Evolutionary conservation across 2,888 invertebrate species (phyloP).

Genomic region (Microchrysa polita): DNA sequence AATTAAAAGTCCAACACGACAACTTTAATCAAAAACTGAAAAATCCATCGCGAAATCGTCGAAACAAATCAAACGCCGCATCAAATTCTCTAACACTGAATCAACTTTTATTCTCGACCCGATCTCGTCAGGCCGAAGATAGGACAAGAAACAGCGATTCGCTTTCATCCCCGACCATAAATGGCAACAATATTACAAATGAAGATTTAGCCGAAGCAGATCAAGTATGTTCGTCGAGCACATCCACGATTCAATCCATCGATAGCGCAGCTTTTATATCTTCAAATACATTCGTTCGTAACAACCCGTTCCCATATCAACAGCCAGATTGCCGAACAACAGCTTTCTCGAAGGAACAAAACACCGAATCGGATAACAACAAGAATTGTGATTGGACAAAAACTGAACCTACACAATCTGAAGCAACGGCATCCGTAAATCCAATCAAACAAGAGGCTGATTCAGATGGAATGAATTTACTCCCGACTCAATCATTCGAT

Average conservation of each 20-base stretch:
- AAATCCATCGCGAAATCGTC: slow-evolving; percentile 12
- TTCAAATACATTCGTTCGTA: slow-evolving; percentile 19
- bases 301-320: neutral
- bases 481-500: neutral
- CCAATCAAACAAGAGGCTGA: slow-evolving; percentile 39
- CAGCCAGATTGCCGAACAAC: neutral
- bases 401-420: neutral
- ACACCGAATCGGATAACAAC: neutral
- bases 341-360: neutral
- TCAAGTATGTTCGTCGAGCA: slow-evolving; percentile 69
- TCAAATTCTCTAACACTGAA: slow-evolving; percentile 29
- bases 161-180: slow-evolving; percentile 55
- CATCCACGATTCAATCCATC: slow-evolving; percentile 46
- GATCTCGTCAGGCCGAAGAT: slow-evolving; percentile 24
- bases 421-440: neutral
- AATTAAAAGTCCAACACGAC: neutral
- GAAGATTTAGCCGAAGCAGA: slow-evolving; percentile 85
- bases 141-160: slow-evolving; percentile 20
- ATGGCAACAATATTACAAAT: slow-evolving; percentile 68
- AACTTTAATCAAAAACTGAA: slow-evolving; percentile 14
- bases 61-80: slow-evolving; percentile 11
- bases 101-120: slow-evolving; percentile 31
- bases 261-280: slow-evolving; percentile 23
- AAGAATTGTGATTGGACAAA: slow-evolving; percentile 1
- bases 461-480: slow-evolving; percentile 10